phyloP scores from a whole-genome alignment of 2,797 vertebrate genomes.

The Heliangelus exortis region DNA sequence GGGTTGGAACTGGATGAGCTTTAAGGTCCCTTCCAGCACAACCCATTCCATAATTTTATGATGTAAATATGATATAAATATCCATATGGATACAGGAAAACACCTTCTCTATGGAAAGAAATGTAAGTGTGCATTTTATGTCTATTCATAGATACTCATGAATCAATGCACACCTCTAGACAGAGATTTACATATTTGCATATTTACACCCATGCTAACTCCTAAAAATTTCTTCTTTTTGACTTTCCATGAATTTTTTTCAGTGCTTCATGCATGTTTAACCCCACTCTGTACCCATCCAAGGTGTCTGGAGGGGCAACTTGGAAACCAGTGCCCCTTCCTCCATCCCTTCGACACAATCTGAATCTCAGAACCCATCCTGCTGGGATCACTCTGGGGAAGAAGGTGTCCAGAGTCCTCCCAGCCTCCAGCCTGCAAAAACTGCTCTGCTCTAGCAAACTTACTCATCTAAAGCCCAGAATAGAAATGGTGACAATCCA shows the following conservation, averaged over 20 bases:
- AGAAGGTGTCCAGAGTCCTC: not conserved
- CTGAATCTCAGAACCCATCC: rapidly evolving
- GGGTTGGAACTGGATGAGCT: rapidly evolving
- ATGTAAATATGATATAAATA: not conserved
- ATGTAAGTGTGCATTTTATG: not conserved
- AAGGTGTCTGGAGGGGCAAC: not conserved
- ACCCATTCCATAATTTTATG: rapidly evolving
- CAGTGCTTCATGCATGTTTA: rapidly evolving
- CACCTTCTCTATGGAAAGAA: not conserved
- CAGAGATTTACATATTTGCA: no score
- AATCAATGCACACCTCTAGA: not conserved
- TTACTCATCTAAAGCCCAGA: not conserved
- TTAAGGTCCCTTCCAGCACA: not conserved
- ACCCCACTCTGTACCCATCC: no score
- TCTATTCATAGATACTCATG: not conserved
- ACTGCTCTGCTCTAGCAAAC: not conserved
- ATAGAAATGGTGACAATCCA: not conserved
- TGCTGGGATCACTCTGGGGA: rapidly evolving
- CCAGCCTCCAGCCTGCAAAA: not conserved
- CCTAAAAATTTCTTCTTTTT: not conserved
- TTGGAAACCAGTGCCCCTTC: rapidly evolving
- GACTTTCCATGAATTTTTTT: no score
- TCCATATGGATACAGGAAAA: not conserved
- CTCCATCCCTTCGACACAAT: not conserved
- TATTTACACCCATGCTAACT: no score